Base-by-base conservation (phyloP, 2,888 invertebrate species). In the Tillus elongatus region DNA sequence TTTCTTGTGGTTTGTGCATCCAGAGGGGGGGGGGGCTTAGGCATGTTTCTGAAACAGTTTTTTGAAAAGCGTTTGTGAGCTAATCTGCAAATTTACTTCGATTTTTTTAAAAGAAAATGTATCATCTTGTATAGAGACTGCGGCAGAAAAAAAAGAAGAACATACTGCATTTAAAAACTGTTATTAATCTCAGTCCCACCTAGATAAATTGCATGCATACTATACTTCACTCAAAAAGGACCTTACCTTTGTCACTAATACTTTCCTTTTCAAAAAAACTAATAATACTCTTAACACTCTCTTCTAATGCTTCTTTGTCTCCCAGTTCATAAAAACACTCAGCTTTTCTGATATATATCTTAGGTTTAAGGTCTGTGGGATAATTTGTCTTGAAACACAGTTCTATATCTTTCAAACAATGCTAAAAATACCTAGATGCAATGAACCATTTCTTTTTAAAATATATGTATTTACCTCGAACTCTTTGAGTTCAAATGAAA, bases 281-380 rank as follows among this genome's bases (percentile, higher is more conserved):
- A 3, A 44, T 36, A n/a, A 51, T 47, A 30, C 56, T 56, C 11
- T 15, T 16, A n/a, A 57, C 14, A 37, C 51, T 55, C 39, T 53
- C 53, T 26, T 53, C 46, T 13, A 56, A 47, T 36, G 50, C 45
- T 35, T 58, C 53, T 34, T 48, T 46, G 35, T 53, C 45, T 3
- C 53, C 48, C 38, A 80, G 54, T 53, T 76, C 73, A 11, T 70
- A 62, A 45, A 71, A 71, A 59, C 83, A 83, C 49, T 79, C 75
- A 1, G 75, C 76, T 47, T 72, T 69, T 13, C 86, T 70, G 11
- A 81, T 60, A 35, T 74, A 66, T 36, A 88, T 63, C 63, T 86
- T 87, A 51, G 77, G 73, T 15, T 64, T 64, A 33, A 75, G 66
- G 38, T 74, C 71, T 26, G 62, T 54, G 0, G 84, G 81, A 56